Conservation (phyloP, 2,888 invertebrate genomes). For the Xestoiulus laeticollis region DNA sequence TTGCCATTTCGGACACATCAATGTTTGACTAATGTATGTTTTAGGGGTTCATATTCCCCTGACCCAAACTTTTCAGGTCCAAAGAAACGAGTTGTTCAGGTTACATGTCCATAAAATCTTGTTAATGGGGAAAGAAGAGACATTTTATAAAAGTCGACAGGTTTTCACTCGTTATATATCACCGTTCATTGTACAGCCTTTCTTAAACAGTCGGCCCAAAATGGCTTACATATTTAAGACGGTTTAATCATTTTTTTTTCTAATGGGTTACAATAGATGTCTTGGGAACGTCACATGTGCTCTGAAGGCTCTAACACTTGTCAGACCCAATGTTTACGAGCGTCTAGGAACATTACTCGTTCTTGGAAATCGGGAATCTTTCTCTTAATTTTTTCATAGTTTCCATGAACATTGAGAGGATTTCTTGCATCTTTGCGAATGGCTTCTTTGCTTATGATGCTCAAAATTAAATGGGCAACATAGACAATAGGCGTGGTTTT, state of each 20-base stretch:
- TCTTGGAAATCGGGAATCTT: constrained; percentile 7
- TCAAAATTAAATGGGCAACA: not conserved
- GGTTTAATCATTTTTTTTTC: not conserved
- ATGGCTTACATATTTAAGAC: too few relatives aligned
- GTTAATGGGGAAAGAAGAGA: too few relatives aligned
- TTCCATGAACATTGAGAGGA: not conserved
- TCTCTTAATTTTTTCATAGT: not conserved
- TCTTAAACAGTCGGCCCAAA: not conserved
- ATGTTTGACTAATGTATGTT: too few relatives aligned
- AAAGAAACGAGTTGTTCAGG: too few relatives aligned
- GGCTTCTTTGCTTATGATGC: not conserved
- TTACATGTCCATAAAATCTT: too few relatives aligned
- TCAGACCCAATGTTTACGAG: not conserved
- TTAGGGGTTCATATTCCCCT: too few relatives aligned
- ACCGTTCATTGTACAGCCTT: too few relatives aligned
- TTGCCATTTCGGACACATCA: too few relatives aligned
- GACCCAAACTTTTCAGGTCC: too few relatives aligned
- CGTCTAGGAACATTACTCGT: not conserved
- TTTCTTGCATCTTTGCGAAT: not conserved
- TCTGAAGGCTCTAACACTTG: not conserved
- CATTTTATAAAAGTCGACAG: too few relatives aligned
- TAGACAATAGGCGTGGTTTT: constrained; percentile 1
- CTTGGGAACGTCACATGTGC: not conserved
- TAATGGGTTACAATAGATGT: not conserved
- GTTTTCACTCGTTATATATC: too few relatives aligned